These are phyloP conservation scores for Nephrocerus scutellatus DNA, from an alignment of 2,888 invertebrate species.

Conservation along the genomic window DNA sequence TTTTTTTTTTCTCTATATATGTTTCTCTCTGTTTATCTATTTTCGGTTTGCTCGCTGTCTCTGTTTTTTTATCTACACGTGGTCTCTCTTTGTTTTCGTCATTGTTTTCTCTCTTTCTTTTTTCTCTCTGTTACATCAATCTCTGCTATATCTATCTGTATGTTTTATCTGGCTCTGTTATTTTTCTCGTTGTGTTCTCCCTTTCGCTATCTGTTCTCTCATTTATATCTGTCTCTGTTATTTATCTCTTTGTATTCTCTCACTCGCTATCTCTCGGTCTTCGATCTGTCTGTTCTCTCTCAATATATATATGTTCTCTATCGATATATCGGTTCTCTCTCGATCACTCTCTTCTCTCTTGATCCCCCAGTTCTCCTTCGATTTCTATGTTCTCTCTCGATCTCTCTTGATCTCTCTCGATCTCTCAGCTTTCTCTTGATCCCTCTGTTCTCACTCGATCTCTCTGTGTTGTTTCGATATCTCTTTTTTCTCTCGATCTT, in stretches of 20 bases:
- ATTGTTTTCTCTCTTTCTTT: not conserved
- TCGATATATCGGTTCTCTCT: not conserved
- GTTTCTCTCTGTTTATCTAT: not conserved
- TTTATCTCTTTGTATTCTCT: not conserved
- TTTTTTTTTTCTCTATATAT: not conserved
- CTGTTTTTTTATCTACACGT: not conserved
- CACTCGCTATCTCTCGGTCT: not conserved
- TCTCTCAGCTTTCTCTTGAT: not conserved
- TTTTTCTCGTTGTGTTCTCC: not conserved
- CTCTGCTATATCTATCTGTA: no score
- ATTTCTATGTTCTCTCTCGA: not conserved
- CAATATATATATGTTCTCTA: no score
- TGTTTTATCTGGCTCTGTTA: not conserved
- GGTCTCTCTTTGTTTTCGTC: not conserved
- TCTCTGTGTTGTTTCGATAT: not conserved
- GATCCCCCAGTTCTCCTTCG: not conserved
- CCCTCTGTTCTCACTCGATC: not conserved
- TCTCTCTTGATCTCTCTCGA: not conserved
- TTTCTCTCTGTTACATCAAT: no score
- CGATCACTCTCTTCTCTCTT: not conserved
- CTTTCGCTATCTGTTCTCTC: not conserved
- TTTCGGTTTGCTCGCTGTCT: not conserved
- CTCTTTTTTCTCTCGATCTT: not conserved
- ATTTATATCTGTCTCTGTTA: not conserved
- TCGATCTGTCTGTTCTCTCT: not conserved